Base-by-base conservation (phyloP, 2,888 invertebrate genomes). In the Amorpha juglandis region DNA sequence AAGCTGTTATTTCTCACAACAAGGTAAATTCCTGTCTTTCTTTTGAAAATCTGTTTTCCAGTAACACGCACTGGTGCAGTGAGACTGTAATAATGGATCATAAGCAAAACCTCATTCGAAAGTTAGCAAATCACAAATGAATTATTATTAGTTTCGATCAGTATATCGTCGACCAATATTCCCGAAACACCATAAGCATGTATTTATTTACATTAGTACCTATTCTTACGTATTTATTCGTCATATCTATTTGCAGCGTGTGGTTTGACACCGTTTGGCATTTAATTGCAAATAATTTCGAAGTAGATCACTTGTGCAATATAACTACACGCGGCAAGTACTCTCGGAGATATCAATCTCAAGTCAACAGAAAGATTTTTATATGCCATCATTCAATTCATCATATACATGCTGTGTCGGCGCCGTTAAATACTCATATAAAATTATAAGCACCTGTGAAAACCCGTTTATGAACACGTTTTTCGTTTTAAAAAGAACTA, bases 241-340 rank as follows among this genome's bases (percentile, higher is more conserved):
- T 50, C 58, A 63, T 51, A 52, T 71, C 69, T 74, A 75, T 75
- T 74, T 71, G 70, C 50, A 69, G 69, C 74, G 66, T 72, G 72
- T 70, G 69, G 69, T 76, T 71, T 71, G 74, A 74, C 74, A 74
- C 72, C 73, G 69, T 74, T 78, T 74, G 72, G 72, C 74, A 75
- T 69, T 80, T 78, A 77, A 80, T 77, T 78, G 76, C 80, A 69
- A 77, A 77, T 77, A 71, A 72, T 74, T 70, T 70, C 64, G 67
- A 69, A 70, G 64, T 70, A 69, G 68, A 71, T 69, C 72, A 73
- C 73, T 73, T 74, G 65, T 58, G 72, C 68, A 71, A 72, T 73
- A 72, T 73, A 50, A 19, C 19, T 70, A 70, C 53, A 35, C 48
- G 48, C 48, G 47, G 48, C 55, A 58, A 65, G 58, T 65, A 55